Conservation (phyloP, 2,113 vertebrate genomes). For the Cololabis saira region DNA sequence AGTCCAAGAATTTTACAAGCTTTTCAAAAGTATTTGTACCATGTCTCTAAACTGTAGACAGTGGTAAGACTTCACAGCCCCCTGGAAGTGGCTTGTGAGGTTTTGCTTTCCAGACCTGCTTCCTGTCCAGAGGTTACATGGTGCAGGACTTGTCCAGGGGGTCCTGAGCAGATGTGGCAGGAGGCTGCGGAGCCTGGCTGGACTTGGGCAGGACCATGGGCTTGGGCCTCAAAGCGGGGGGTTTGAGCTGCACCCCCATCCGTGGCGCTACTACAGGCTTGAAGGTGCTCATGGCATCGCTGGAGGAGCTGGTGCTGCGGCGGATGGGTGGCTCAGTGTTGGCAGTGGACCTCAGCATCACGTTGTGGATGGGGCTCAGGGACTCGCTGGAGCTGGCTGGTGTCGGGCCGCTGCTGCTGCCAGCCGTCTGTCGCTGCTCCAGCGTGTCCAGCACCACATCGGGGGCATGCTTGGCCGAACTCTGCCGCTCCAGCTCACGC, state of each 20-base stretch:
- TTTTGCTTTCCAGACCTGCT: slow-evolving; percentile 11
- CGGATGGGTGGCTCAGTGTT: slow-evolving; percentile 87
- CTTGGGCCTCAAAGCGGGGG: slow-evolving; percentile 94
- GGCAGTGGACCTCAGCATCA: slow-evolving; percentile 81
- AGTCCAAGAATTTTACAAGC: slow-evolving; percentile 29
- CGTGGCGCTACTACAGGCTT: slow-evolving; percentile 92
- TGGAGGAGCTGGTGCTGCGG: slow-evolving; percentile 93
- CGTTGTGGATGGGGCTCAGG: slow-evolving; percentile 87
- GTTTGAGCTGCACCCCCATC: slow-evolving; percentile 97
- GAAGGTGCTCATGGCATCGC: slow-evolving; percentile 96
- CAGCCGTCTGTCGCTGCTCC: slow-evolving; percentile 84
- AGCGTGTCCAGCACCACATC: slow-evolving; percentile 97
- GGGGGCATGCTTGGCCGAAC: slow-evolving; percentile 92
- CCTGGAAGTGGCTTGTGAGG: slow-evolving; percentile 4
- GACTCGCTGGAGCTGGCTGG: slow-evolving; percentile 87
- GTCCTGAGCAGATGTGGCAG: slow-evolving; percentile 86
- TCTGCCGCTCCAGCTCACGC: slow-evolving; percentile 96
- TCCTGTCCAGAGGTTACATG: slow-evolving; percentile 82
- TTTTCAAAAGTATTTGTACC: slow-evolving; percentile 18
- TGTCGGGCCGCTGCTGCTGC: slow-evolving; percentile 82
- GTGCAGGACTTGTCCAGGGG: slow-evolving; percentile 97
- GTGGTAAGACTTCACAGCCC: slow-evolving; percentile 12
- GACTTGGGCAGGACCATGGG: slow-evolving; percentile 94
- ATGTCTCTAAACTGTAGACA: slow-evolving; percentile 10
- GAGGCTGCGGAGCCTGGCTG: slow-evolving; percentile 84